A percentile compares a stretch with the other conserved stretches of the same genome.
These are phyloP conservation scores for Ochlodes sylvanus DNA, from an alignment of 2,888 invertebrate species.

Conservation along the genomic window DNA sequence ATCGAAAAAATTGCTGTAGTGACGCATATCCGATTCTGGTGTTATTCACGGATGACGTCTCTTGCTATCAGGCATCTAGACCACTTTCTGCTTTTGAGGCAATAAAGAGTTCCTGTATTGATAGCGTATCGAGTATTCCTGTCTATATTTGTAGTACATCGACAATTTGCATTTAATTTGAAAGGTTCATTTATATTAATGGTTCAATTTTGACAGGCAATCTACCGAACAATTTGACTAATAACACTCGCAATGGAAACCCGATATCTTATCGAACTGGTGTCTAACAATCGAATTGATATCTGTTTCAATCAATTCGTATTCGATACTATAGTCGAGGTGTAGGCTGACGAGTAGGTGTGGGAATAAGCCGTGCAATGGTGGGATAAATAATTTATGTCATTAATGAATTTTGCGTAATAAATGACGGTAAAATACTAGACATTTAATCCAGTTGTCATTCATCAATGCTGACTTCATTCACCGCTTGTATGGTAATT, in stretches of 20 bases:
- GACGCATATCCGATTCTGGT: too few relatives aligned
- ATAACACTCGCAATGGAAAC: constrained; percentile 16
- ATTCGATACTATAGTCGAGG: constrained; percentile 6
- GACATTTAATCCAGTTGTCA: constrained; percentile 10
- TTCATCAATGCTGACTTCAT: constrained; percentile 7
- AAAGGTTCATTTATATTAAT: constrained; percentile 1
- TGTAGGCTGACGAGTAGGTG: constrained; percentile 25
- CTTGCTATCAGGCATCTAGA: too few relatives aligned
- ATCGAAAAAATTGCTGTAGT: too few relatives aligned
- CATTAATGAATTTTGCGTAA: constrained; percentile 20
- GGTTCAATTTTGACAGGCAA: constrained; percentile 15
- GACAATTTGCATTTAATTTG: not conserved
- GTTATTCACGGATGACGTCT: too few relatives aligned
- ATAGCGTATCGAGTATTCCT: too few relatives aligned
- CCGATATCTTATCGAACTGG: constrained; percentile 14
- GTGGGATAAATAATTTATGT: constrained; percentile 26
- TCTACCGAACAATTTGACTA: constrained; percentile 19
- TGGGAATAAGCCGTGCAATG: constrained; percentile 18
- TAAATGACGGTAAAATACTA: constrained; percentile 20
- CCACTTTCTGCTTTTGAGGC: too few relatives aligned
- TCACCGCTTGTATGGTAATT: not conserved
- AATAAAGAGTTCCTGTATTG: too few relatives aligned
- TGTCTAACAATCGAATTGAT: constrained; percentile 19
- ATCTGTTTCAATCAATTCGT: constrained; percentile 8
- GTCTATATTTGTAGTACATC: too few relatives aligned